These are phyloP conservation scores for Amphiprion clarkii DNA, from an alignment of 2,797 vertebrate species.

Conservation along the genomic window DNA sequence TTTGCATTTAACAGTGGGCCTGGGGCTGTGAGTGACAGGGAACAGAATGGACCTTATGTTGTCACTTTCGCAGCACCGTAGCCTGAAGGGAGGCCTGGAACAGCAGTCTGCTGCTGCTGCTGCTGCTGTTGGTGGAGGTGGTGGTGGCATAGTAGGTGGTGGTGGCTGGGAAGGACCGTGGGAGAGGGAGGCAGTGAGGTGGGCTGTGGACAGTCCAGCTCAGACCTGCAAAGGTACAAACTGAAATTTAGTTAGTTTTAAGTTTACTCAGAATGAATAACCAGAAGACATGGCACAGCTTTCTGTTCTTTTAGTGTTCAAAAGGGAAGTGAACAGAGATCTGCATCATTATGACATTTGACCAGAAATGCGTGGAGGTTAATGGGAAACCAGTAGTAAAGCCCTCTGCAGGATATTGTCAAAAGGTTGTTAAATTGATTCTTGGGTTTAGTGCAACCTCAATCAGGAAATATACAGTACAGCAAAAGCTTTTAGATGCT, in stretches of 20 bases:
- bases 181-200: neutral
- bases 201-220: constrained; percentile 23
- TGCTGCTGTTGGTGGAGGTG: no score
- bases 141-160: constrained; percentile 45
- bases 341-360: constrained; percentile 38
- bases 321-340: constrained; percentile 30
- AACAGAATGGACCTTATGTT: constrained; percentile 86
- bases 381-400: constrained; percentile 12
- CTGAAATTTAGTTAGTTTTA: constrained; percentile 59
- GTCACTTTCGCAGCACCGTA: constrained; percentile 79
- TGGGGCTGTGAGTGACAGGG: constrained; percentile 84
- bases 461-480: constrained; percentile 6
- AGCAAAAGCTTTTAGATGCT: neutral
- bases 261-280: constrained; percentile 50
- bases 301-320: constrained; percentile 35
- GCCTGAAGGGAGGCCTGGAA: constrained; percentile 81
- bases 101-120: constrained; percentile 63
- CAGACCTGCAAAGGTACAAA: constrained; percentile 59
- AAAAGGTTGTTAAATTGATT: constrained; percentile 42
- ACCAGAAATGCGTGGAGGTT: constrained; percentile 30
- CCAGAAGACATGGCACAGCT: constrained; percentile 43
- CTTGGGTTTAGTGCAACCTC: neutral
- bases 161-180: constrained; percentile 24
- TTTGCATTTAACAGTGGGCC: constrained; percentile 82
- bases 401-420: constrained; percentile 3